Evolutionary conservation across 1,140 invertebrate genomes (phyloP).

Genomic region (Polypedilum pembai): DNA sequence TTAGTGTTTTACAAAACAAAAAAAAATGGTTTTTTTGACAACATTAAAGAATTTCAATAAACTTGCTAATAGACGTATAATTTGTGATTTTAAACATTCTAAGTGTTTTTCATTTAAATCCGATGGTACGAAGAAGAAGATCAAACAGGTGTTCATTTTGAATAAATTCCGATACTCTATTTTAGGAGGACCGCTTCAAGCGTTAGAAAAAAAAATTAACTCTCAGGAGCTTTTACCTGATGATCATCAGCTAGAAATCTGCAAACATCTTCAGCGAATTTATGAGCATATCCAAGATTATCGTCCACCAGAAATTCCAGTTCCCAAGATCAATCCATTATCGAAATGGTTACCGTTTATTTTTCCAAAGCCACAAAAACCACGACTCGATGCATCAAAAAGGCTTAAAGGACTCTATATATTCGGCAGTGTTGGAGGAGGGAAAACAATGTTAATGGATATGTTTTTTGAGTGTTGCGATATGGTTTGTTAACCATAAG

Average conservation of each 20-base stretch:
- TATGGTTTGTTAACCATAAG: constrained; percentile 42
- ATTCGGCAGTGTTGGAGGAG: constrained; percentile 81
- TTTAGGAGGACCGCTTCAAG: constrained; percentile 43
- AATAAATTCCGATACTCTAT: background rate
- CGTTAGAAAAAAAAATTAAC: constrained; percentile 52
- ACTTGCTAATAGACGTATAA: background rate
- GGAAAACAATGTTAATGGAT: constrained; percentile 99
- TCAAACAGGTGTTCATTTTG: too few relatives aligned
- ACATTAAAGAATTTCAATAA: background rate
- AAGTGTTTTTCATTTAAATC: background rate
- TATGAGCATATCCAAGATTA: constrained; percentile 59
- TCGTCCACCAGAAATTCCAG: constrained; percentile 43
- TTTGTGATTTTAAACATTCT: background rate
- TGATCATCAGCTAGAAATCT: constrained; percentile 60
- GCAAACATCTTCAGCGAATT: constrained; percentile 59
- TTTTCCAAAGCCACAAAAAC: constrained; percentile 34
- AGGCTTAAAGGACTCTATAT: constrained; percentile 71
- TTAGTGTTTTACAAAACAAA: background rate
- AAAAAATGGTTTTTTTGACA: background rate
- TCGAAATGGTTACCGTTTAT: constrained; percentile 43
- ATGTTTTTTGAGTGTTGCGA: constrained; percentile 79
- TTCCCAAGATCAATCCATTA: constrained; percentile 38
- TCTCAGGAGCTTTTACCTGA: constrained; percentile 58
- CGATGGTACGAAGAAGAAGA: too few relatives aligned
- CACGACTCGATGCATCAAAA: constrained; percentile 38